Conservation (phyloP, 2,797 vertebrate genomes). For the Manis javanica region DNA sequence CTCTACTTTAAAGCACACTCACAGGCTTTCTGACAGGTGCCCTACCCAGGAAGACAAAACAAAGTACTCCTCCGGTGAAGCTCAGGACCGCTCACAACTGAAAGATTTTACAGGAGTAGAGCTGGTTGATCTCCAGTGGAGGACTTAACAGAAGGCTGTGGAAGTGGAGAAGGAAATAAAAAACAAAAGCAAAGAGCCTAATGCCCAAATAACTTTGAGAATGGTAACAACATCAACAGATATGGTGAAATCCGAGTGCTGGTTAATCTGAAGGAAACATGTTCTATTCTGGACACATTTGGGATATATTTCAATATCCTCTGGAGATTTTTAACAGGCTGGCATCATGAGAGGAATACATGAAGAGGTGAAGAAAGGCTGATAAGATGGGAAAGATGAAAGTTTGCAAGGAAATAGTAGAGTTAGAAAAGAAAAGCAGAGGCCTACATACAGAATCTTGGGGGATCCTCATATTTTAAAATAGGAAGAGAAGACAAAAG, state of each 20-base stretch:
- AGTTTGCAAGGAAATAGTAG: not conserved
- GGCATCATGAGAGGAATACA: not conserved
- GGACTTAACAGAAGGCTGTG: not conserved
- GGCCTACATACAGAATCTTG: not conserved
- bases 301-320: not conserved
- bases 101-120: not conserved
- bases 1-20: not conserved
- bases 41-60: not conserved
- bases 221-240: not conserved
- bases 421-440: not conserved
- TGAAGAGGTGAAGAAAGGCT: not conserved
- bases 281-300: not conserved
- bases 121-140: not conserved
- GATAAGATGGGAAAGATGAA: not conserved
- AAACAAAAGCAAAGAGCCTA: not conserved
- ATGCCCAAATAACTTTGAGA: not conserved
- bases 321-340: not conserved
- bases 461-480: not conserved
- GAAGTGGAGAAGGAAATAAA: not conserved
- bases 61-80: not conserved
- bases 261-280: not conserved
- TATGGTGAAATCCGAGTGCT: not conserved
- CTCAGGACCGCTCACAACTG: not conserved
- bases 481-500: not conserved
- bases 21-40: not conserved